phyloP scores from a whole-genome alignment of 2,888 invertebrate species.

The Parnassius apollo region DNA sequence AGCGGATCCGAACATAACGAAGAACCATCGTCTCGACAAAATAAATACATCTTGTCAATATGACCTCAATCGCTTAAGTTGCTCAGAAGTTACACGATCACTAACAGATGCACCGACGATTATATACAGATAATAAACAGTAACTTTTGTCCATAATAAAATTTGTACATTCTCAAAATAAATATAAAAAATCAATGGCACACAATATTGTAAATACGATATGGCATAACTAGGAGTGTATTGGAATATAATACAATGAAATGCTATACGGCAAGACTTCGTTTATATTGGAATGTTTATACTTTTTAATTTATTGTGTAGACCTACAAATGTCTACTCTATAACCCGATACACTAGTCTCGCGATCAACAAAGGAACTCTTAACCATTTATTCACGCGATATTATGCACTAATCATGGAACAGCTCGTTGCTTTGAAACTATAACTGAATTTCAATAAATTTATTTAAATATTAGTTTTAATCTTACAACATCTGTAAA shows the following conservation, averaged over 20 bases:
- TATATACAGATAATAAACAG: neutral
- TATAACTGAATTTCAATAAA: no score
- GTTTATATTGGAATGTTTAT: slow-evolving; percentile 16
- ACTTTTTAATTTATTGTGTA: slow-evolving; percentile 7
- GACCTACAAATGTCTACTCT: slow-evolving; percentile 5
- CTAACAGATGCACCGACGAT: neutral
- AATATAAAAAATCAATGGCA: slow-evolving; percentile 21
- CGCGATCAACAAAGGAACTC: no score
- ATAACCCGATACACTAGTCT: no score
- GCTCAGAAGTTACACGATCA: neutral
- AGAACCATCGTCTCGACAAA: no score
- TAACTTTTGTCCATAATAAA: slow-evolving; percentile 4
- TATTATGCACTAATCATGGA: no score
- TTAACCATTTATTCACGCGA: no score
- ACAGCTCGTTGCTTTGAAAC: no score
- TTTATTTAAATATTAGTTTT: no score
- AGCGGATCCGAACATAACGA: no score
- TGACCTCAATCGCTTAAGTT: no score
- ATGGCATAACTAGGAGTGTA: slow-evolving; percentile 14
- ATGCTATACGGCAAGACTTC: slow-evolving; percentile 22
- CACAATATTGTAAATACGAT: slow-evolving; percentile 11
- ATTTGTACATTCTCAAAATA: slow-evolving; percentile 21
- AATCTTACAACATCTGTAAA: no score
- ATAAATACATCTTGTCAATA: no score
- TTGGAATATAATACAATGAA: slow-evolving; percentile 11